Evolutionary conservation across 2,888 invertebrate genomes (phyloP), one percentile per base, ranked within the genome.

Genomic region (Ichneumoninae sp.): DNA sequence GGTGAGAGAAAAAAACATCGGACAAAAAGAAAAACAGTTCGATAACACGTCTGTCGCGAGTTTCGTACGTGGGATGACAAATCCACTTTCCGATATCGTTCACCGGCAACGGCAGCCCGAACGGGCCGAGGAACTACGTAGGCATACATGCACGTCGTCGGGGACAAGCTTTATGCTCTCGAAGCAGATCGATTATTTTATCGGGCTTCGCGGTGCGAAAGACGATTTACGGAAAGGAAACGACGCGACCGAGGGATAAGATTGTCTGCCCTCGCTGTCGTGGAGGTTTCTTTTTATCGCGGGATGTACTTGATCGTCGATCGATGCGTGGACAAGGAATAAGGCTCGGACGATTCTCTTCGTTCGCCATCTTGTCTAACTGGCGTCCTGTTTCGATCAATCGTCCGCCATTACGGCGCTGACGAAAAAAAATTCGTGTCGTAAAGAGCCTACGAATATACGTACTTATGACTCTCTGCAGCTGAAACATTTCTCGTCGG

Each of bases 1-100:
- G 10, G 40, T 10, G 33, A 62, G 19, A 33, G 19, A 50, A 70
- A 76, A 75, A 71, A 75, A 81, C 81, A 80, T 8, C 30, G 26
- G 40, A 69, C n/a, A n/a, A 52, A 70, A 77, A 77, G 74, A 78
- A 78, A 65, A 68, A 71, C 33, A 36, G 19, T 65, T 69, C 70
- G 60, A 78, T 79, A 57, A 75, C 74, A 69, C 79, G 80, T 68
- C 83, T 72, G 80, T 62, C 60, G 44, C 76, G 78, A 78, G 74
- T 75, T 36, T 74, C 54, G 71, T 87, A 89, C 89, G 90, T 90
- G 88, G 90, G 90, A 90, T 89, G 90, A 90, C 88, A 89, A 89
- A 89, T 89, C 89, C 83, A 87, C 88, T 88, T 88, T 87, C 86
- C 87, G 88, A 89, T 90, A 88, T 81, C 80, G 86, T 82, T 83